Conservation (phyloP, 2,113 vertebrate genomes). For the Caracal caracal region DNA sequence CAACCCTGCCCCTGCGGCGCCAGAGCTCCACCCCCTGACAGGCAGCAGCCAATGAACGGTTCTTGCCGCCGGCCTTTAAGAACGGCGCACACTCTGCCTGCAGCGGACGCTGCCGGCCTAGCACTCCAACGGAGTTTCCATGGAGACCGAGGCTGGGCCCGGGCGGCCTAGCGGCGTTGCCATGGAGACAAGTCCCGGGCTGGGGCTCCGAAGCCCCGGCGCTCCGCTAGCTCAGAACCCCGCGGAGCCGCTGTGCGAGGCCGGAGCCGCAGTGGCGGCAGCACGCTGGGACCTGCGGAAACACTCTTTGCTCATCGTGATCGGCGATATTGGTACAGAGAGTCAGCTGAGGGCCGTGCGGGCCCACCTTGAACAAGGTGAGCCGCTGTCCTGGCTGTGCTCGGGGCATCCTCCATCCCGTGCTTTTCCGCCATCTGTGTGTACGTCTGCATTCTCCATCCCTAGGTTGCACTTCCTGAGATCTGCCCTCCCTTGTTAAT, state of each 20-base stretch:
- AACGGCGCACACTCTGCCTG: constrained; percentile 76
- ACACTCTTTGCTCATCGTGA: constrained; percentile 92
- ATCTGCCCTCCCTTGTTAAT: not conserved
- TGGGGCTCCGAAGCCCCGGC: constrained; percentile 70
- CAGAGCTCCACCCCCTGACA: constrained; percentile 33
- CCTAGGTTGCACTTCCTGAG: constrained; percentile 17
- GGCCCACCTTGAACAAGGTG: constrained; percentile 91
- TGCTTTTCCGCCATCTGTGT: constrained; percentile 48
- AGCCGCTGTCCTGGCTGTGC: constrained; percentile 70
- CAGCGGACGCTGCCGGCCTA: constrained; percentile 70
- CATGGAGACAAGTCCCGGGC: constrained; percentile 89
- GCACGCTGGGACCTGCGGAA: constrained; percentile 79
- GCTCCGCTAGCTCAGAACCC: constrained; percentile 80
- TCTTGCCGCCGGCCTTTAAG: constrained; percentile 79
- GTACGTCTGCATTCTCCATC: constrained; percentile 15
- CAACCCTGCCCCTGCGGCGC: constrained; percentile 59
- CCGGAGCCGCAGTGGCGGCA: constrained; percentile 52
- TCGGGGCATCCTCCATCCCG: constrained; percentile 4
- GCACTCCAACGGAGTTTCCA: constrained; percentile 88
- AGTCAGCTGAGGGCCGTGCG: constrained; percentile 89
- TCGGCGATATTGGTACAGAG: constrained; percentile 90
- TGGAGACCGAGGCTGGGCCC: constrained; percentile 90
- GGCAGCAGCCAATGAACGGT: constrained; percentile 84
- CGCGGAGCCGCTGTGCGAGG: constrained; percentile 72
- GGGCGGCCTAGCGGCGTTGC: constrained; percentile 87